A percentile compares a stretch with the other conserved stretches of the same genome.
phyloP scores from a whole-genome alignment of 2,797 vertebrate species.

The Notolepis coatsorum region DNA sequence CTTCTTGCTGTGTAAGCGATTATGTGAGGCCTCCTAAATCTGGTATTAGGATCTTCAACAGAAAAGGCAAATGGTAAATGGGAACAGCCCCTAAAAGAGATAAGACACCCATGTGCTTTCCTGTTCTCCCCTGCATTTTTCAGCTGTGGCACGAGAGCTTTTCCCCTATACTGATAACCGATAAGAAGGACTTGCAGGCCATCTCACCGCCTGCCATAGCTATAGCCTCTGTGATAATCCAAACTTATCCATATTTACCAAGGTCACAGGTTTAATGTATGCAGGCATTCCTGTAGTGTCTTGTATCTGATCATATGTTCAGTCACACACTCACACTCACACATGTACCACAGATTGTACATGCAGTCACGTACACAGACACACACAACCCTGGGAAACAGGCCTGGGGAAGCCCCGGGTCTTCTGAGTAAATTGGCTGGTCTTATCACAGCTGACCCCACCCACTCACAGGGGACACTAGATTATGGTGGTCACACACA shows the following conservation, averaged over 20 bases:
- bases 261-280: background rate
- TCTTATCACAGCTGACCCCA: background rate
- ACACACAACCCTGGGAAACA: background rate
- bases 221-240: no score
- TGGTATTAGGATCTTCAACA: constrained; percentile 22
- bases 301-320: background rate
- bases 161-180: constrained; percentile 21
- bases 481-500: background rate
- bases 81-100: constrained; percentile 45
- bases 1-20: constrained; percentile 36
- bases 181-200: constrained; percentile 8
- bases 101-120: constrained; percentile 41
- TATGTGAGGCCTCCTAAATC: constrained; percentile 39
- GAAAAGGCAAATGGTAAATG: constrained; percentile 47
- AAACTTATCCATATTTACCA: background rate
- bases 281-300: background rate
- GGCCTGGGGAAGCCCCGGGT: background rate
- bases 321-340: no score
- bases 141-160: constrained; percentile 1
- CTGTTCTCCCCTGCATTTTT: constrained; percentile 28
- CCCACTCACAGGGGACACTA: background rate
- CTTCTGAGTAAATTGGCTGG: background rate
- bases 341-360: background rate
- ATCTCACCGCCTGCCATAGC: no score
- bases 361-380: background rate